Evolutionary conservation across 2,113 vertebrate species (phyloP).

Genomic region (Phalacrocorax pelagicus): DNA sequence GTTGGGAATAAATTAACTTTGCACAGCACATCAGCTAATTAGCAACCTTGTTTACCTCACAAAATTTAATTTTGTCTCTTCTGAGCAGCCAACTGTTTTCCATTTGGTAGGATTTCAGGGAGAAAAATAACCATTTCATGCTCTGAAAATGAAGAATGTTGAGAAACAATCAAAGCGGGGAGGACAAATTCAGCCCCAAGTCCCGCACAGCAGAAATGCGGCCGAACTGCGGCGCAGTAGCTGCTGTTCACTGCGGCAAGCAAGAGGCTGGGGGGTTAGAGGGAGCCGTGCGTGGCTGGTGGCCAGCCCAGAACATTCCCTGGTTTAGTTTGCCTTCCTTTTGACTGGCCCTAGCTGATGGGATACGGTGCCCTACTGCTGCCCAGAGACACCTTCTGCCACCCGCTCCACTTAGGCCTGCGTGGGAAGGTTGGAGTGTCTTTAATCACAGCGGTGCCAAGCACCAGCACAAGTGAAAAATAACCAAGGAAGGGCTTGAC

Average conservation of each 20-base stretch:
- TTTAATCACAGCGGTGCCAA: neutral
- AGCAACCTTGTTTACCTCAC: slow-evolving; percentile 61
- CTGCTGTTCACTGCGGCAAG: fast-evolving
- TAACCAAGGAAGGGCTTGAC: neutral
- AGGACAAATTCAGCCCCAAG: neutral
- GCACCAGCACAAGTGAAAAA: neutral
- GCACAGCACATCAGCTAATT: slow-evolving; percentile 44
- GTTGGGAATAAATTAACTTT: slow-evolving; percentile 42
- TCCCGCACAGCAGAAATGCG: fast-evolving
- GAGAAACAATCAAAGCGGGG: neutral
- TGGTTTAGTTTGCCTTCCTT: neutral
- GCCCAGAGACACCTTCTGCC: neutral
- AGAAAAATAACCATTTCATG: slow-evolving; percentile 36
- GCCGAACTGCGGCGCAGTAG: fast-evolving
- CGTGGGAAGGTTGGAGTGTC: neutral
- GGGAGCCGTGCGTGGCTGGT: neutral
- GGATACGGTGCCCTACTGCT: neutral
- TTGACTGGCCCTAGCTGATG: neutral
- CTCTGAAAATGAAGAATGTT: neutral
- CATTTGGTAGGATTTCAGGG: slow-evolving; percentile 48
- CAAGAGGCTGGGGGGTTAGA: neutral
- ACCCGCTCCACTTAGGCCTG: fast-evolving
- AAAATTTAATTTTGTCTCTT: slow-evolving; percentile 64
- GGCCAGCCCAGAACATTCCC: neutral
- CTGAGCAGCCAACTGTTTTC: slow-evolving; percentile 55